Percentiles rank a stretch among this genome's conserved stretches.
phyloP scores from a whole-genome alignment of 2,113 vertebrate genomes.

The Nycticebus coucang region DNA sequence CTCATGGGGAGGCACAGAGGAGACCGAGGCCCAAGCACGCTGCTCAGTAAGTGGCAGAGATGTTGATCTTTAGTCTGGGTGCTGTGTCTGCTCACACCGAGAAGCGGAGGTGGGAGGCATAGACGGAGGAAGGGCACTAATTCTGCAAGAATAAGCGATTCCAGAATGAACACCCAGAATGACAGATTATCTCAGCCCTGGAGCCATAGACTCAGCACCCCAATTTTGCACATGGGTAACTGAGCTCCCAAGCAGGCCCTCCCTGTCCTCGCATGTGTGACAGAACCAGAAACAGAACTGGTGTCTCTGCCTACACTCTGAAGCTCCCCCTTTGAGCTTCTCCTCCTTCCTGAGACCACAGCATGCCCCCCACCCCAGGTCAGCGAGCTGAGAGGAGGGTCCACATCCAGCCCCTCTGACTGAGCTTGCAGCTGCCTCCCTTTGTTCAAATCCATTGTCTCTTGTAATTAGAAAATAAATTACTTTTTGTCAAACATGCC shows the following conservation, averaged over 20 bases:
- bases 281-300: background rate
- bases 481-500: conserved; percentile 80
- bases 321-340: background rate
- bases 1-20: conserved; percentile 74
- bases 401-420: background rate
- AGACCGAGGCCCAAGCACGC: background rate
- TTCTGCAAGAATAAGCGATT: background rate
- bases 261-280: background rate
- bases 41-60: background rate
- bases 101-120: background rate
- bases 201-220: background rate
- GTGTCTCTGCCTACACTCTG: background rate
- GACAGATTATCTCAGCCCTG: background rate
- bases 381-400: fast-evolving
- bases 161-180: background rate
- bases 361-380: background rate
- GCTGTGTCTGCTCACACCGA: background rate
- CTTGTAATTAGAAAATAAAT: conserved; percentile 90
- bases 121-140: background rate
- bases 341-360: background rate
- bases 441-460: conserved; percentile 82
- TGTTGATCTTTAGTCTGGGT: background rate
- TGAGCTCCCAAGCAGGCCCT: background rate
- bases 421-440: background rate
- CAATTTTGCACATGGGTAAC: background rate